These are phyloP conservation scores for Aspidoscelis tigris DNA, from an alignment of 2,113 vertebrate genomes.

Conservation along the genomic window DNA sequence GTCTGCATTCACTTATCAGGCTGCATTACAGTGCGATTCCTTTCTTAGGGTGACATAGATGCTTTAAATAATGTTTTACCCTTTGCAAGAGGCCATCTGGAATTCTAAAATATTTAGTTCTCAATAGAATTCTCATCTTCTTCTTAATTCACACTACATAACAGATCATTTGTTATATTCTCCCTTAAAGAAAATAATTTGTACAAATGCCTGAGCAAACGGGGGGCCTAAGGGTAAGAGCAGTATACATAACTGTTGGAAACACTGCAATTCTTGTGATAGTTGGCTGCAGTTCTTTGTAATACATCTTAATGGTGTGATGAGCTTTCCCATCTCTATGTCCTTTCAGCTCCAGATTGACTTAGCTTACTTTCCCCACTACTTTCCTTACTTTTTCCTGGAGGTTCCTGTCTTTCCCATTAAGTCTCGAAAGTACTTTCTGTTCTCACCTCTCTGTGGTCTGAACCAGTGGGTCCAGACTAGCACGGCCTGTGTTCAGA, in stretches of 20 bases:
- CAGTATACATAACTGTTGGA: neutral
- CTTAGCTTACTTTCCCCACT: no score
- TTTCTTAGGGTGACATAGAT: constrained; percentile 12
- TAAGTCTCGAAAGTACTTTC: no score
- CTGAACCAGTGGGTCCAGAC: neutral
- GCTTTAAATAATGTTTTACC: neutral
- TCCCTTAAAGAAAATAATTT: neutral
- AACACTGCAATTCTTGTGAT: neutral
- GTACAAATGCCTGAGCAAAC: neutral
- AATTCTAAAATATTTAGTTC: neutral
- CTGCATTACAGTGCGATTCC: constrained; percentile 7
- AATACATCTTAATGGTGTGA: neutral
- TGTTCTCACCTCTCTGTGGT: neutral
- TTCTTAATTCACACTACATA: neutral
- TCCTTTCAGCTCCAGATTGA: neutral
- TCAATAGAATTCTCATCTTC: neutral
- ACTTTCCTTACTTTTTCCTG: no score
- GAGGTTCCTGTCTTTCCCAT: neutral
- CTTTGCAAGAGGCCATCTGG: neutral
- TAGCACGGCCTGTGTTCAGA: no score
- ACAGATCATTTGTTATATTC: neutral
- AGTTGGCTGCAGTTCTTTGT: neutral
- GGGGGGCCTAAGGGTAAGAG: neutral
- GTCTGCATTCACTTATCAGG: constrained; percentile 28
- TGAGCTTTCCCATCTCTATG: neutral